A percentile compares a stretch with the other conserved stretches of the same genome.
phyloP scores from a whole-genome alignment of 2,113 vertebrate species.

The Neomonachus schauinslandi region DNA sequence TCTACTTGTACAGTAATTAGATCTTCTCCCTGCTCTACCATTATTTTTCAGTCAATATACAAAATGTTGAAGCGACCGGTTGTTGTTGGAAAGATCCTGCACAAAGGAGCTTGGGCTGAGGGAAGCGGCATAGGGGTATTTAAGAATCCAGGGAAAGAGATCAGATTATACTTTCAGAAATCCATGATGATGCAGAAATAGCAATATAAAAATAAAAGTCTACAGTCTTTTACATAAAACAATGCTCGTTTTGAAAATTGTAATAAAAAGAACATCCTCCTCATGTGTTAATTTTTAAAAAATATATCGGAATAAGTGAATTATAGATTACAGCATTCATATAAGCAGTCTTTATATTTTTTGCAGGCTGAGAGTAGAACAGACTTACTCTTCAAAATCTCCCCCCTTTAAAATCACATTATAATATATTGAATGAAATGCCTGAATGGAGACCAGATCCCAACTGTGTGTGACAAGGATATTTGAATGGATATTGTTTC shows the following conservation, averaged over 20 bases:
- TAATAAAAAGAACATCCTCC: not conserved
- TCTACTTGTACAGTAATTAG: not conserved
- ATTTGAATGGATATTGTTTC: not conserved
- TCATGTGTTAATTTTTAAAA: not conserved
- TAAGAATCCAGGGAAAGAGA: not conserved
- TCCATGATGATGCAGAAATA: not conserved
- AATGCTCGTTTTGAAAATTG: not conserved
- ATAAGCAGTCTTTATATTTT: not conserved
- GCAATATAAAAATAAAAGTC: conserved; percentile 18
- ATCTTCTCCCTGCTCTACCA: not conserved
- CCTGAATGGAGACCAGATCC: not conserved
- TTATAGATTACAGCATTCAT: not conserved
- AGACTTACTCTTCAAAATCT: not conserved
- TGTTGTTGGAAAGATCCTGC: not conserved
- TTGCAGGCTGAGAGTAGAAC: not conserved
- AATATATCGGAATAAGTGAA: not conserved
- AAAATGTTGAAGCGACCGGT: not conserved
- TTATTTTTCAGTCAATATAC: not conserved
- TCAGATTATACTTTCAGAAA: not conserved
- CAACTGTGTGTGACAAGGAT: not conserved
- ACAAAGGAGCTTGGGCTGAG: not conserved
- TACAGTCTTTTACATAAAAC: not conserved
- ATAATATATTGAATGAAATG: not conserved
- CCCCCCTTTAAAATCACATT: not conserved
- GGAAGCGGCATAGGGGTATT: not conserved